Evolutionary conservation across 1,140 invertebrate genomes (phyloP), one percentile per base, ranked within the genome.

Genomic region (Hylyphantes graminicola): DNA sequence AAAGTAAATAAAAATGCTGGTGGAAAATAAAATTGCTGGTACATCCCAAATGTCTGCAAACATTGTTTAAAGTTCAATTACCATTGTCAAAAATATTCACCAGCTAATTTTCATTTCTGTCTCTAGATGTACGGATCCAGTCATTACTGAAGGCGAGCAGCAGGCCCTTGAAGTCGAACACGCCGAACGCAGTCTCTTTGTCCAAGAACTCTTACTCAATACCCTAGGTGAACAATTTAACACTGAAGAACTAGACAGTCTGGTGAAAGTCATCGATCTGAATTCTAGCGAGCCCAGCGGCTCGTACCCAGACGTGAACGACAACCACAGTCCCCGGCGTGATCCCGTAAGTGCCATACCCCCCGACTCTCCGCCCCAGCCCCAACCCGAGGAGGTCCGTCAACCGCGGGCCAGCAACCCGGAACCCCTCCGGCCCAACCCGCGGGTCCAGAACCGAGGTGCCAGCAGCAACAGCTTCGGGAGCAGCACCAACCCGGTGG

Each of bases 151-250:
- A 86, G 88, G 89, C 10, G 91, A 92, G 86, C 87, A 91, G 68
- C 91, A 93, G 87, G 90, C 88, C 70, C 89, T 91, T 85, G 93
- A 93, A 87, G 90, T 91, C 84, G 92, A 93, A 85, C 91, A 91
- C 87, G 92, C 92, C 77, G 93, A 93, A 88, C 91, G 92, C 85
- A 93, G 93, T 88, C 87, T 94, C 17, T 94, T 94, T 90, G 91
- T 93, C 68, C 92, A 93, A 87, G 93, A 94, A 89, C 88, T 94
- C 73, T 90, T 94, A 54, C 89, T 94, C 76, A 91, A 92, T 53
- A 92, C 93, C 51, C 89, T 94, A 87, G 91, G 91, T 57, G 89
- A 90, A 67, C 78, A 86, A 63, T 86, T 87, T 87, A 78, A 59
- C 61, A 76, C 51, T 70, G 85, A 86, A 79, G 85, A 81, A 75